Percentiles rank a stretch among this genome's conserved stretches.
Conservation (phyloP, 2,113 vertebrate species). For the Pontoporia blainvillei region DNA sequence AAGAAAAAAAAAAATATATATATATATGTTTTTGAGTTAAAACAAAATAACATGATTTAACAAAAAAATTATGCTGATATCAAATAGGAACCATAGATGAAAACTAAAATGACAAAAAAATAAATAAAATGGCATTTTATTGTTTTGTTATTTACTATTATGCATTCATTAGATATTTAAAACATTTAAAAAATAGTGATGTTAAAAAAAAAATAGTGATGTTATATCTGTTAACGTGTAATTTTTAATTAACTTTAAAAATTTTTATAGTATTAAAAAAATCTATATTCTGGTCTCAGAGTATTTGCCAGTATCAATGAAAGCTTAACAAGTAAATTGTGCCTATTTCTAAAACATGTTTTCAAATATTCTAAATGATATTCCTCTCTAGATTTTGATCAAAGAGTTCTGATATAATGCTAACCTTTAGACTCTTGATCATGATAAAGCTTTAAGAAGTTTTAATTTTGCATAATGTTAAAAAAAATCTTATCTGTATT, state of each 20-base stretch:
- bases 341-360: slow-evolving; percentile 22
- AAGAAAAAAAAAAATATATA: slow-evolving; percentile 5
- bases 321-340: slow-evolving; percentile 26
- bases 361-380: slow-evolving; percentile 40
- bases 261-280: slow-evolving; percentile 19
- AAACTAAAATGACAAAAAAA: slow-evolving; percentile 47
- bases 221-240: slow-evolving; percentile 5
- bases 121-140: slow-evolving; percentile 37
- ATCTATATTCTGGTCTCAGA: slow-evolving; percentile 31
- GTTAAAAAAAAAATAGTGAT: slow-evolving; percentile 35
- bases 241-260: slow-evolving; percentile 48
- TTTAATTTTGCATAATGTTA: slow-evolving; percentile 22
- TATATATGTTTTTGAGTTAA: slow-evolving; percentile 21
- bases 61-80: slow-evolving; percentile 50
- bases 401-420: slow-evolving; percentile 17
- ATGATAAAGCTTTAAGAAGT: slow-evolving; percentile 18
- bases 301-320: slow-evolving; percentile 5
- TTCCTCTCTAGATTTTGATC: slow-evolving; percentile 52
- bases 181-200: slow-evolving; percentile 43
- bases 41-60: slow-evolving; percentile 59
- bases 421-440: slow-evolving; percentile 28
- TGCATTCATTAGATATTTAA: slow-evolving; percentile 53
- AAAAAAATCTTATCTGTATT: slow-evolving; percentile 10
- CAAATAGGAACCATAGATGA: slow-evolving; percentile 4
- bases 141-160: slow-evolving; percentile 30